These are phyloP conservation scores for Ellobium chinense DNA, from an alignment of 2,888 invertebrate species.

Conservation along the genomic window DNA sequence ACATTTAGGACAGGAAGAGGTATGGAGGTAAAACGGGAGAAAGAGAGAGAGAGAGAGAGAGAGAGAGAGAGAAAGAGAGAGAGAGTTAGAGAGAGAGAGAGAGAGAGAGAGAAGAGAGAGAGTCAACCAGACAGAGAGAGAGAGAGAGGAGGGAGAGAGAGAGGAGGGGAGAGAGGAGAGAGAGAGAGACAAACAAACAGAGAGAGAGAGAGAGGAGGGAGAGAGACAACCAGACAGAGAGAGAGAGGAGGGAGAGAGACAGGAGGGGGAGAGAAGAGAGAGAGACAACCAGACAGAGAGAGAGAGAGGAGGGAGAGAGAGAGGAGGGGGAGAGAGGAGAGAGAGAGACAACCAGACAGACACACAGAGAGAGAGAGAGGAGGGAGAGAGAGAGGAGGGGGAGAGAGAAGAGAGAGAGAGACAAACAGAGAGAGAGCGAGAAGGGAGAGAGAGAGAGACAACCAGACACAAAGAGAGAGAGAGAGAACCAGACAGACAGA, in stretches of 20 bases:
- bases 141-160: background rate
- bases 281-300: conserved; percentile 10
- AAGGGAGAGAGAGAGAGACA: conserved; percentile 32
- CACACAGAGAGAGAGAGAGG: conserved; percentile 19
- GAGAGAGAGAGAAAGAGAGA: conserved; percentile 5
- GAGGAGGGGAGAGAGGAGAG: background rate
- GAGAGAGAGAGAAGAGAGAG: background rate
- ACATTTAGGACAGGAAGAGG: background rate
- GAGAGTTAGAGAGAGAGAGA: background rate
- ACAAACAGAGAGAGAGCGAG: conserved; percentile 27
- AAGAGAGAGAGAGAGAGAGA: background rate
- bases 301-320: background rate
- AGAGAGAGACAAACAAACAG: background rate
- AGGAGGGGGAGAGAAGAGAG: background rate
- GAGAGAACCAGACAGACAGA: conserved; percentile 17
- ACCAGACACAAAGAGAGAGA: conserved; percentile 9
- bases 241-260: background rate
- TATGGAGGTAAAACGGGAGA: background rate
- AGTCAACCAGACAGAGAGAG: conserved; percentile 8
- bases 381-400: background rate
- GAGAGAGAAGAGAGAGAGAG: background rate
- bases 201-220: background rate
- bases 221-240: background rate
- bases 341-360: conserved; percentile 4
- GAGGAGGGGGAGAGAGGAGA: background rate